Base-by-base conservation (phyloP, 2,888 invertebrate species). In the Microctonus hyperodae region DNA sequence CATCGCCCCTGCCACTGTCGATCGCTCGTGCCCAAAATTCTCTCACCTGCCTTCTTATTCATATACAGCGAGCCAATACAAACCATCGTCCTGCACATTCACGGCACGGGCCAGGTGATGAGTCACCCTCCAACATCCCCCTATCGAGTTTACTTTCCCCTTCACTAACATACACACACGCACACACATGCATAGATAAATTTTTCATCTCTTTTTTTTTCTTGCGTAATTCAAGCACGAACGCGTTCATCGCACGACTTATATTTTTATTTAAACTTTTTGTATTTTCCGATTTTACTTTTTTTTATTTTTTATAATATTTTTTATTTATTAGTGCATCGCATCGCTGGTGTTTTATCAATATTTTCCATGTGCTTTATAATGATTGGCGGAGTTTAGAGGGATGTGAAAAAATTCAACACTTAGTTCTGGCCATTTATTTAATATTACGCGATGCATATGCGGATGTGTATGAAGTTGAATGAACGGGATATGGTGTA, bases 31-130 rank as follows among this genome's bases (percentile, higher is more conserved):
- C 70, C 73, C 69, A 40, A 59, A n/a, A 61, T 51, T 62, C 62
- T 69, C 70, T 77, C 79, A 80, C 79, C 79, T 80, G 79, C 78
- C 78, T 73, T 71, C 70, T 69, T 53, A 31, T 16, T 53, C n/a
- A 22, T 16, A 16, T 23, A 58, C 31, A 16, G 53, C 22, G 55
- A 56, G 28, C 61, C 44, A 65, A 69, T 68, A 22, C 61, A 63
- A 58, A 40, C 59, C 63, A 25, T 51, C 65, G 50, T 53, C 22
- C 65, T 56, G 33, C 62, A 11, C 31, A 50, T 55, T 48, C 37
- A 64, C 67, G 73, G 62, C 68, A 69, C 71, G 72, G 73, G 78
- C 81, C 82, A 82, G 82, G 81, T 81, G 82, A 81, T 82, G 82
- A 82, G 77, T 82, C 82, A 81, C 77, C 80, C 79, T 75, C 74